Evolutionary conservation across 2,888 invertebrate genomes (phyloP), one percentile per base, ranked within the genome.

Genomic region (Tetanocera ferruginea): DNA sequence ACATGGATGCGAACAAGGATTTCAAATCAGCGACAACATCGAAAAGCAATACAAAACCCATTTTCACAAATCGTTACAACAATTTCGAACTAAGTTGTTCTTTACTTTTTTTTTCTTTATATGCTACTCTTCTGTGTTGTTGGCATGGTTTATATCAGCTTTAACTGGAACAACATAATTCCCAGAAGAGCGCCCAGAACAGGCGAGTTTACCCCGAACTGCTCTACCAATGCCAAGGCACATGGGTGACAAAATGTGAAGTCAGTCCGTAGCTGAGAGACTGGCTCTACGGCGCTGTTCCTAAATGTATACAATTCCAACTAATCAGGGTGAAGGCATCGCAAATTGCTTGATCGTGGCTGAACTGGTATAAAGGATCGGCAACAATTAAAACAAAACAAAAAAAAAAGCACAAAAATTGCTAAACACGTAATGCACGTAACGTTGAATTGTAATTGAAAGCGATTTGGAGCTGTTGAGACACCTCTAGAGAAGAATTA

Each of bases 141-240:
- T 37, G 25, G 37, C 34, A 64, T 78, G 49, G 67, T 52, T 74
- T 76, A 31, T 60, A 60, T 69, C 62, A 66, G 86, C 86, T 86
- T 87, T 86, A 89, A 88, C 84, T 87, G 87, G 89, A 88, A 89
- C 88, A 88, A 89, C 88, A 88, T 88, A 88, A 88, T 88, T 88
- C 88, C 85, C 85, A 87, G 88, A 88, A 89, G 85, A 85, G 84
- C 84, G 84, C 85, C 83, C 83, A 81, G 79, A 76, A 70, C 57
- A 31, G 34, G 1, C 51, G 51, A 70, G 31, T n/a, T 11, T 64
- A n/a, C 64, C 64, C 43, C 14, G 43, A 25, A 14, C 4, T 19
- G 5, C 4, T 25, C 6, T 8, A 55, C 55, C 2, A 31, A 28
- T 25, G 25, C 62, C 5, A 23, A 31, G 25, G n/a, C 25, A 51